Conservation (phyloP, 2,797 vertebrate genomes). For the Margarornis squamiger region DNA sequence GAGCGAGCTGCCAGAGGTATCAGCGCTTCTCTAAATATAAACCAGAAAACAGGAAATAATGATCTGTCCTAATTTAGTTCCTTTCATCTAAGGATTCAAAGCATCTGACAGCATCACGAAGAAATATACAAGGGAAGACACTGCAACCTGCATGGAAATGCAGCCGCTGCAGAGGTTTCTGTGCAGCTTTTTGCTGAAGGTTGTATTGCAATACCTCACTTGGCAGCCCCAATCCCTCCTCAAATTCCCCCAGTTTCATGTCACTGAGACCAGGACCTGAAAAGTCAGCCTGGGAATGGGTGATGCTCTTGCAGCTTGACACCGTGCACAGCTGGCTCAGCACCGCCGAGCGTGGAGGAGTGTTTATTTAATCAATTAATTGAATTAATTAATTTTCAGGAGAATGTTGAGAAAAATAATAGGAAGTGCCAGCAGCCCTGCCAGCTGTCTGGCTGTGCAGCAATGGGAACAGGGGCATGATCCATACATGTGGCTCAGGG, state of each 20-base stretch:
- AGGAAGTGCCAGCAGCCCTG: background rate
- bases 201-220: background rate
- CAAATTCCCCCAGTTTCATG: background rate
- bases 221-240: background rate
- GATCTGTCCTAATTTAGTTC: slow-evolving; percentile 43
- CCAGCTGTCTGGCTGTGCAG: background rate
- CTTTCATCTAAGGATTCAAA: slow-evolving; percentile 44
- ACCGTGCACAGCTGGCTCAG: background rate
- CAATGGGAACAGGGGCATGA: background rate
- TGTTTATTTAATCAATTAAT: slow-evolving; percentile 52
- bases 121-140: background rate
- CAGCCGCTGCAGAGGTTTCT: background rate
- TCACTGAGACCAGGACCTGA: background rate
- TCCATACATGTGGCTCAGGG: accelerated
- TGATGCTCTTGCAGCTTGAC: background rate
- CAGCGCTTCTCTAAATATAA: slow-evolving; percentile 40
- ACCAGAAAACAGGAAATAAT: slow-evolving; percentile 29
- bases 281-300: background rate
- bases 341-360: accelerated
- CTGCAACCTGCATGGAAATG: background rate
- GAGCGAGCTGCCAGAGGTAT: background rate
- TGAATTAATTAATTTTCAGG: slow-evolving; percentile 43
- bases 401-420: background rate
- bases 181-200: background rate
- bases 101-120: background rate